A percentile compares a stretch with the other conserved stretches of the same genome.
These are phyloP conservation scores for Calephelis perditalis DNA, from an alignment of 2,888 invertebrate species.

Conservation along the genomic window DNA sequence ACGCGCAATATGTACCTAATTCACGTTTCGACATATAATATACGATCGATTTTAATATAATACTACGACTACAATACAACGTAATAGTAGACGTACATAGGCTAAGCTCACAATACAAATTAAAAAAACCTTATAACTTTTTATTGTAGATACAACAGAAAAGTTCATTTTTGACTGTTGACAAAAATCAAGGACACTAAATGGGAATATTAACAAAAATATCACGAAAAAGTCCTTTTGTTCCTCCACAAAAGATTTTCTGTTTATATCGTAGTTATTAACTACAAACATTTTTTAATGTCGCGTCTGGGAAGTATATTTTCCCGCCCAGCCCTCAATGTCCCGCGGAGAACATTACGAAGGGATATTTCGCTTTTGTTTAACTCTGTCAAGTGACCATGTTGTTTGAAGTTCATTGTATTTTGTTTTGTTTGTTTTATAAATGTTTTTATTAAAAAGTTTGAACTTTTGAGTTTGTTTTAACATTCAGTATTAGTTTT, in stretches of 20 bases:
- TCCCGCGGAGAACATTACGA: slow-evolving; percentile 8
- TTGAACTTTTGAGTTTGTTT: background rate
- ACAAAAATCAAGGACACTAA: background rate
- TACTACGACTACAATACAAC: too few species aligned
- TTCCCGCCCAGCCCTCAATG: background rate
- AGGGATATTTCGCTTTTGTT: slow-evolving; percentile 10
- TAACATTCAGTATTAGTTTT: too few species aligned
- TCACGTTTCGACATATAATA: too few species aligned
- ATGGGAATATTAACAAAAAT: slow-evolving; percentile 13
- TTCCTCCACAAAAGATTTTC: slow-evolving; percentile 5
- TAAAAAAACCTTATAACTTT: too few species aligned
- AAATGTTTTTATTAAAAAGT: slow-evolving; percentile 1
- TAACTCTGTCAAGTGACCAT: slow-evolving; percentile 4
- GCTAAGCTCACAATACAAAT: too few species aligned
- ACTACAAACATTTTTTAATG: slow-evolving; percentile 13
- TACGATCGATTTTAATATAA: too few species aligned
- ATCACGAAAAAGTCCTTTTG: background rate
- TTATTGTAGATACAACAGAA: too few species aligned
- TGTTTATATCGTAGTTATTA: slow-evolving; percentile 11
- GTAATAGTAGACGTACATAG: too few species aligned
- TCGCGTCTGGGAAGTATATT: slow-evolving; percentile 11
- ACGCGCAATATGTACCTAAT: too few species aligned
- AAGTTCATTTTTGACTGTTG: background rate
- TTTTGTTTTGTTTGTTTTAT: slow-evolving; percentile 1
- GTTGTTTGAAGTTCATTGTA: slow-evolving; percentile 1